Base-by-base conservation (phyloP, 2,888 invertebrate genomes). In the Apantesis nais region DNA sequence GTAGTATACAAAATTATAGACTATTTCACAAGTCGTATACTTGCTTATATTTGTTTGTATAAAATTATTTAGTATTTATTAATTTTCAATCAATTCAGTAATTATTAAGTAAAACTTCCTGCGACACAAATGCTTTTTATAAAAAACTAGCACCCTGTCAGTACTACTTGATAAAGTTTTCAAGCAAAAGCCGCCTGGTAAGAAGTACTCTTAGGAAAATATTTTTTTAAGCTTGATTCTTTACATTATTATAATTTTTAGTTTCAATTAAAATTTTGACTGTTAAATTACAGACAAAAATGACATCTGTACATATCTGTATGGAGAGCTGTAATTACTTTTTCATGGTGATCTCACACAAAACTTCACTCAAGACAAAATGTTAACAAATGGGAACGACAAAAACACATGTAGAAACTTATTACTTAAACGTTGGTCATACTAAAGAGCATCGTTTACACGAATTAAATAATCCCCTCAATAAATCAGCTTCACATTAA, bases 401-500 rank as follows among this genome's bases (percentile, higher is more conserved):
- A 74, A 63, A 73, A 25, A 71, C 58, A 72, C 67, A 68, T 68
- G 48, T 52, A 52, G 48, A 22, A 52, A 73, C 70, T 72, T 76
- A 78, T 74, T 74, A 76, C 76, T 69, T 64, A 70, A 71, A 75
- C 72, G 63, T 62, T 62, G 62, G 78, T 66, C 29, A 65, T 65
- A 71, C 70, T 62, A 70, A 69, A 74, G 68, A 74, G 73, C 66
- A 69, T 75, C 76, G 71, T 77, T 79, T 78, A 78, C 75, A 70
- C 74, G 77, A 75, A 80, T 81, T 79, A 80, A 81, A 78, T 75
- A 77, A 83, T 80, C 74, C 81, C 76, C 77, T 78, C 78, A 80
- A 82, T 80, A 84, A 85, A 87, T 85, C 83, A 83, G 79, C 68
- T 77, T 75, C 76, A 79, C 81, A 82, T 80, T 79, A 69, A 77